phyloP scores from a whole-genome alignment of 2,888 invertebrate species.

The Caenorhabditis zanzibari region DNA sequence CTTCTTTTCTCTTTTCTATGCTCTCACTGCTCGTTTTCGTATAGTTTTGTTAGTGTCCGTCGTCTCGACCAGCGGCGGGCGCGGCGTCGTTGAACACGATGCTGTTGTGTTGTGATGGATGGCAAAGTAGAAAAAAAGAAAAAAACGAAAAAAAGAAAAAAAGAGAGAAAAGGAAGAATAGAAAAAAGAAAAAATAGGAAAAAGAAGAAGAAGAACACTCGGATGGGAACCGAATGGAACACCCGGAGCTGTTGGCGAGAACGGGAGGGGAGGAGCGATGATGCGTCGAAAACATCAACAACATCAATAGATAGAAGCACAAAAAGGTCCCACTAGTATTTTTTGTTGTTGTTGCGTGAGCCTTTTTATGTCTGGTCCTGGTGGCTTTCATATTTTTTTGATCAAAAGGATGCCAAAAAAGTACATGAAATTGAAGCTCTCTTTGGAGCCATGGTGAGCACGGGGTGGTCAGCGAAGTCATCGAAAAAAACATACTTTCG shows the following conservation, averaged over 20 bases:
- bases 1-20: constrained; percentile 27
- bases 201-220: constrained; percentile 18
- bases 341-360: constrained; percentile 21
- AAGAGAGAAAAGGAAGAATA: constrained; percentile 35
- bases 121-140: constrained; percentile 50
- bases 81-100: constrained; percentile 58
- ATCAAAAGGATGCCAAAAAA: constrained; percentile 28
- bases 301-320: constrained; percentile 56
- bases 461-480: constrained; percentile 25
- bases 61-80: constrained; percentile 53
- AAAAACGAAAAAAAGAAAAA: constrained; percentile 40
- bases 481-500: constrained; percentile 21
- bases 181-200: constrained; percentile 18
- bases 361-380: constrained; percentile 28
- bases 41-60: constrained; percentile 68
- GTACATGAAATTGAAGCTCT: constrained; percentile 43
- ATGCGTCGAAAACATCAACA: constrained; percentile 64
- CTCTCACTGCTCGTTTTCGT: constrained; percentile 61
- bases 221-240: constrained; percentile 63
- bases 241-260: constrained; percentile 49
- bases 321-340: constrained; percentile 48
- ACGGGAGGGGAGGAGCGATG: constrained; percentile 43
- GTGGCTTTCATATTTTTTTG: constrained; percentile 6
- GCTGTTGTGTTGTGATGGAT: constrained; percentile 63
- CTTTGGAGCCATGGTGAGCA: constrained; percentile 28